Evolutionary conservation across 1,140 invertebrate genomes (phyloP).

Genomic region (Sycobia sp.): DNA sequence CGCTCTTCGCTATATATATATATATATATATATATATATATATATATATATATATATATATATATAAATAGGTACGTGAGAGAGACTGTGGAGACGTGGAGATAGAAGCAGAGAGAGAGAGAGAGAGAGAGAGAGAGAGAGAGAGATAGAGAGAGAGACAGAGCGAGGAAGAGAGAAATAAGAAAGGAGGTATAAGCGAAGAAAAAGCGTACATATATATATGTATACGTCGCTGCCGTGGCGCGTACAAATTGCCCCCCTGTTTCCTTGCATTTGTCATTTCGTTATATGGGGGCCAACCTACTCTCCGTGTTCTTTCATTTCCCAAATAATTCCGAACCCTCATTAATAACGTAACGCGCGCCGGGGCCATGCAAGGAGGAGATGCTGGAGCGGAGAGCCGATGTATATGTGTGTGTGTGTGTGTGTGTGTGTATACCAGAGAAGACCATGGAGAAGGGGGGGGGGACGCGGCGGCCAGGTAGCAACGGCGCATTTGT

Average conservation of each 20-base stretch:
- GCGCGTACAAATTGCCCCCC: constrained; percentile 55
- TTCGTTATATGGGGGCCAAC: constrained; percentile 47
- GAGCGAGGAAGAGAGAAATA: constrained; percentile 26
- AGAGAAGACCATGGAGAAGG: background rate
- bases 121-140: constrained; percentile 9
- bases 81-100: no score
- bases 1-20: no score
- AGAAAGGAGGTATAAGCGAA: constrained; percentile 30
- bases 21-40: no score
- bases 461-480: constrained; percentile 1
- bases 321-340: constrained; percentile 56
- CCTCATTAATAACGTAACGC: constrained; percentile 55
- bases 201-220: constrained; percentile 34
- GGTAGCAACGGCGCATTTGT: constrained; percentile 35
- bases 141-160: constrained; percentile 6
- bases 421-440: no score
- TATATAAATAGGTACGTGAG: no score
- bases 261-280: constrained; percentile 57
- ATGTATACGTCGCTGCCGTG: constrained; percentile 46
- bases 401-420: no score
- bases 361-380: constrained; percentile 42
- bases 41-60: no score
- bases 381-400: no score
- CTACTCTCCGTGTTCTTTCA: constrained; percentile 54
- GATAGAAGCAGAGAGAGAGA: constrained; percentile 16